phyloP scores from a whole-genome alignment of 2,888 invertebrate species.

The Fabriciana adippe region DNA sequence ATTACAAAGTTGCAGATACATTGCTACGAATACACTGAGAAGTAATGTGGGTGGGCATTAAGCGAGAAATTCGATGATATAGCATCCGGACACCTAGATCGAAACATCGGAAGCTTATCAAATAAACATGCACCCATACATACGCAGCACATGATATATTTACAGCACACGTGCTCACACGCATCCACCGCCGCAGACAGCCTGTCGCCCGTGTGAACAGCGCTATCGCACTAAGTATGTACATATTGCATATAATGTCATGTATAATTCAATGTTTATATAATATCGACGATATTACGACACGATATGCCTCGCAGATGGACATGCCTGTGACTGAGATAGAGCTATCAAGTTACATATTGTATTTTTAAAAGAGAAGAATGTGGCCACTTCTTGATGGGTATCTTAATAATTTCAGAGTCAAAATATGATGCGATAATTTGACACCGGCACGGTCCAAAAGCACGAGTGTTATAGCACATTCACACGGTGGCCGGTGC shows the following conservation, averaged over 20 bases:
- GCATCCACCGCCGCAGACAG: constrained; percentile 74
- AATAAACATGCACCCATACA: constrained; percentile 75
- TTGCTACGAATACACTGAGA: constrained; percentile 42
- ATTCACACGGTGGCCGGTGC: constrained; percentile 78
- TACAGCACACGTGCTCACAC: constrained; percentile 65
- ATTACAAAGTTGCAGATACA: neutral
- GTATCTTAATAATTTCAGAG: constrained; percentile 60
- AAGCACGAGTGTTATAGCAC: constrained; percentile 66
- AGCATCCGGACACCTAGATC: constrained; percentile 72
- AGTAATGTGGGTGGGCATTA: constrained; percentile 63
- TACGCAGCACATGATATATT: constrained; percentile 59
- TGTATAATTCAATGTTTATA: constrained; percentile 70
- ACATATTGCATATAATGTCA: constrained; percentile 64
- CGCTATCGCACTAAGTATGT: constrained; percentile 73
- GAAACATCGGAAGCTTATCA: constrained; percentile 79
- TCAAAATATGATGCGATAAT: constrained; percentile 70
- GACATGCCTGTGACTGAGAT: constrained; percentile 43
- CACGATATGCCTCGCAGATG: constrained; percentile 59
- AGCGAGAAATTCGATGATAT: constrained; percentile 67
- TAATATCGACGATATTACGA: constrained; percentile 52
- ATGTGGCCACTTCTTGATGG: constrained; percentile 55
- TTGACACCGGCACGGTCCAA: constrained; percentile 70
- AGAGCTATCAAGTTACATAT: constrained; percentile 50
- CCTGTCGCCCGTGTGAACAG: constrained; percentile 79
- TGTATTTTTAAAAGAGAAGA: constrained; percentile 55